Conservation (phyloP, 2,888 invertebrate species). For the Scrobipalpa atriplicella region DNA sequence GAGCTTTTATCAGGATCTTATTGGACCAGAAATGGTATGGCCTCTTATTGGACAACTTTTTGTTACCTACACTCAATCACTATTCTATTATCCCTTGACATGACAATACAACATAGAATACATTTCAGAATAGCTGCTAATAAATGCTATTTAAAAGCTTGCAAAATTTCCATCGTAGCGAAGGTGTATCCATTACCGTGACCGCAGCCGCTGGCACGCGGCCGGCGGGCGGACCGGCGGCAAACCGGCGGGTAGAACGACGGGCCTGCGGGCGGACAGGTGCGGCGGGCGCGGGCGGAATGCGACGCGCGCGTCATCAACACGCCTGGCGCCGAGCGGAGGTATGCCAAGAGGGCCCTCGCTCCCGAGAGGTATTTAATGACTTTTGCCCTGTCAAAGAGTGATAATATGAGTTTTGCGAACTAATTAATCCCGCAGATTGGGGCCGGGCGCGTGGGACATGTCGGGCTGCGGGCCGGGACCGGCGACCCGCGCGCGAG, state of each 20-base stretch:
- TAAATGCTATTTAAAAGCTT: neutral
- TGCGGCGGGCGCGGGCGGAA: neutral
- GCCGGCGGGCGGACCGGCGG: neutral
- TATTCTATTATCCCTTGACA: too few species aligned
- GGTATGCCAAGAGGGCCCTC: neutral
- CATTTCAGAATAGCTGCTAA: neutral
- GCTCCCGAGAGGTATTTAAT: slow-evolving; percentile 19
- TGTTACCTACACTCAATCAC: too few species aligned
- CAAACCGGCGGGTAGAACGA: too few species aligned
- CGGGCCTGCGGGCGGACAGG: neutral
- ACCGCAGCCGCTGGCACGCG: neutral
- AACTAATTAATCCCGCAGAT: slow-evolving; percentile 28
- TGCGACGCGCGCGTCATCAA: neutral
- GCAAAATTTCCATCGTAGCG: neutral
- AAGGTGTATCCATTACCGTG: neutral
- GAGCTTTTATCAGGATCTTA: too few species aligned
- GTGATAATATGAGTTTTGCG: slow-evolving; percentile 26
- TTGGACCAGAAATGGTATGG: too few species aligned
- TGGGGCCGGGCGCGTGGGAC: neutral
- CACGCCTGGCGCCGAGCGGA: neutral
- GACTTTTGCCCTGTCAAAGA: slow-evolving; percentile 24
- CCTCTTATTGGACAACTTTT: too few species aligned
- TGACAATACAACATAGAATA: too few species aligned
- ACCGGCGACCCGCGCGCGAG: neutral
- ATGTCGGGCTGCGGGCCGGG: neutral